phyloP scores from a whole-genome alignment of 2,797 vertebrate genomes.

The Parambassis ranga region DNA sequence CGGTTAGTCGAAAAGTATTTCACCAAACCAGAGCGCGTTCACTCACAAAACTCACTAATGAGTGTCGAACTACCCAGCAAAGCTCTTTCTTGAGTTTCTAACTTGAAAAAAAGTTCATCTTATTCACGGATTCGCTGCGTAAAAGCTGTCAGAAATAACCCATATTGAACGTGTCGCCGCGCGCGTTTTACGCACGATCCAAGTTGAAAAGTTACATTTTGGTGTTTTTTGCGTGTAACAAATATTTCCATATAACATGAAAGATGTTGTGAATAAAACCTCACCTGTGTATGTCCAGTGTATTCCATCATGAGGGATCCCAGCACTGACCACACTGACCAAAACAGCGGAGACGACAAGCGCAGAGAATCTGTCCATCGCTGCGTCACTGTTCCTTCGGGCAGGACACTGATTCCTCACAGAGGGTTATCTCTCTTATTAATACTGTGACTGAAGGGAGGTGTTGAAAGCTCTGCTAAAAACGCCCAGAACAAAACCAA shows the following conservation, averaged over 20 bases:
- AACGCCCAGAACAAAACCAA: constrained; percentile 53
- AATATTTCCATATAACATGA: no score
- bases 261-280: background rate
- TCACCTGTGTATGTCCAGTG: constrained; percentile 84
- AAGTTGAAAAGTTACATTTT: no score
- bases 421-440: constrained; percentile 19
- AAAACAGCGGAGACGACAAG: constrained; percentile 38
- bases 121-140: background rate
- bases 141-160: no score
- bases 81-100: no score
- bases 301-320: constrained; percentile 61
- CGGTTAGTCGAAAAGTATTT: background rate
- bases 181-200: constrained; percentile 34
- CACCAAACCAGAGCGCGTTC: background rate
- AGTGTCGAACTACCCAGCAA: no score
- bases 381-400: constrained; percentile 3
- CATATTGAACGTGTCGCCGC: no score
- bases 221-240: background rate
- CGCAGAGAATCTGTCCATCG: constrained; percentile 65
- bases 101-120: background rate
- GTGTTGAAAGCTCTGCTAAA: constrained; percentile 43
- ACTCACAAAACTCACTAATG: background rate
- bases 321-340: constrained; percentile 43
- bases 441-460: constrained; percentile 42
- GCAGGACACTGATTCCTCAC: constrained; percentile 27